These are phyloP conservation scores for Varecia variegata DNA, from an alignment of 2,797 vertebrate genomes.

Conservation along the genomic window DNA sequence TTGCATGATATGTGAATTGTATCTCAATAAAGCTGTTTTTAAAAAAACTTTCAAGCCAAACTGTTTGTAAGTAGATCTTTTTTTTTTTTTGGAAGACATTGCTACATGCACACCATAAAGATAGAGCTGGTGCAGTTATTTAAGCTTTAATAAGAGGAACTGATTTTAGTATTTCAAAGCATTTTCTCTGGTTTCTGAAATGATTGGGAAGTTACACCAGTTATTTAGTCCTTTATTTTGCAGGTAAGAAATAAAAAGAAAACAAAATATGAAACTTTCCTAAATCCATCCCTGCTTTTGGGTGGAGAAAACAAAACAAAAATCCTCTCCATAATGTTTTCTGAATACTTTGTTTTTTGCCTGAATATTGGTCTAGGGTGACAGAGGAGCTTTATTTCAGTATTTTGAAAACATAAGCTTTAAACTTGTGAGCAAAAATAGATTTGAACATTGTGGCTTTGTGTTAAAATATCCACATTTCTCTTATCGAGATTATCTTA, in stretches of 20 bases:
- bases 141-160: background rate
- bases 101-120: background rate
- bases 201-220: background rate
- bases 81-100: background rate
- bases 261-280: background rate
- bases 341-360: background rate
- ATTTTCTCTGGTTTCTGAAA: background rate
- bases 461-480: background rate
- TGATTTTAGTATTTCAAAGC: slow-evolving; percentile 4
- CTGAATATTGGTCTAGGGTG: background rate
- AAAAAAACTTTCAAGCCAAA: background rate
- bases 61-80: background rate
- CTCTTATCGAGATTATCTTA: background rate
- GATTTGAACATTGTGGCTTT: background rate
- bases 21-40: background rate
- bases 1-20: background rate
- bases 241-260: background rate
- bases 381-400: background rate
- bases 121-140: background rate
- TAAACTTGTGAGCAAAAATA: background rate
- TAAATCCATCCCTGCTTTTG: background rate
- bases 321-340: background rate
- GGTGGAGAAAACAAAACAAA: background rate
- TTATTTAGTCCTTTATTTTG: slow-evolving; percentile 40
- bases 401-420: slow-evolving; percentile 17